Evolutionary conservation across 2,113 vertebrate species (phyloP), one percentile per base, ranked within the genome.

Genomic region (Carassius carassius): DNA sequence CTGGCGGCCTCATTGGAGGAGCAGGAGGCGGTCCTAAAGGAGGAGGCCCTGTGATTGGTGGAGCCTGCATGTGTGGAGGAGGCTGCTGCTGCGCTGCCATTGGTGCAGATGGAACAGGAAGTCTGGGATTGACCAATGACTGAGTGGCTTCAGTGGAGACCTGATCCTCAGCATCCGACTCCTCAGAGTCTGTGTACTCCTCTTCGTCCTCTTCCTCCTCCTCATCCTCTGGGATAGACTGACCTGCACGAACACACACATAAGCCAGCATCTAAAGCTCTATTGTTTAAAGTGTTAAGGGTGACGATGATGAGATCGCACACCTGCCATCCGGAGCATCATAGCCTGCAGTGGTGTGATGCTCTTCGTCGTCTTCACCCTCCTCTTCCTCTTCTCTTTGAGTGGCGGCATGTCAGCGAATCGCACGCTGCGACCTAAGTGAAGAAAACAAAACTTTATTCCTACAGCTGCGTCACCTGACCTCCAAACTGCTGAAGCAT

Each of bases 301-400:
- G 47, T 16, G 14, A 4, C 49, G 41, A 41, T 41, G 41, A 41
- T 41, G 41, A 41, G 41, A 16, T 58, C 69, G 63, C 82, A 35
- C 73, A 97, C 96, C 96, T 90, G 98, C 98, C 98, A 99, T 99
- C 90, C 97, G 95, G 37, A 99, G 93, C 98, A 99, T 99, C 98
- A 99, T 99, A 47, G 98, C 98, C 92, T 99, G 98, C 76, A 99
- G 95, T 0, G 98, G 98, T 7, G 98, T 99, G 79, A 99, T 95
- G 44, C 96, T 97, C 90, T 99, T 99, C 87, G 96, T 97, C 92
- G 98, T 99, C 86, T 96, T 96, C n/a, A 95, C 86, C 84, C 96
- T 96, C 29, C 93, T 95, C 94, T 94, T 97, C 67, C 91, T 93
- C 88, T 95, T 98, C 65, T 90, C 94, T 88, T 19, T 69, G 51